Evolutionary conservation across 2,888 invertebrate genomes (phyloP), one percentile per base, ranked within the genome.

Genomic region (Hymenopus coronatus): DNA sequence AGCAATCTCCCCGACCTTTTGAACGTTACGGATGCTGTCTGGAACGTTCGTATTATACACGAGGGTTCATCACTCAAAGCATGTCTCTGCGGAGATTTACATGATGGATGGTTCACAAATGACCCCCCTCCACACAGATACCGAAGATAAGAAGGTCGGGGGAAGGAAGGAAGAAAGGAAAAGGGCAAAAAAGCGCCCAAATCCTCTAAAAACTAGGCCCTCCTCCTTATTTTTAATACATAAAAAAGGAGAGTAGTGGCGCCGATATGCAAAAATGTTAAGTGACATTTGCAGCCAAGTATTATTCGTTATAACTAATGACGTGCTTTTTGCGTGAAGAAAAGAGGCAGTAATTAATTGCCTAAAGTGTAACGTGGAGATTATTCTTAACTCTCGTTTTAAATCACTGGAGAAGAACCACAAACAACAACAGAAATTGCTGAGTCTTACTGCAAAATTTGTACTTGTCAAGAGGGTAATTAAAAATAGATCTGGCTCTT

Each of bases 81-180:
- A 82, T 88, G 88, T 89, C 89, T 70, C 85, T 28, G 81, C 28
- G 82, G 82, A 85, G 81, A 88, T 87, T 88, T 88, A 84, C 89
- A 89, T 89, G 89, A 89, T 89, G 84, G 89, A 89, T 89, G 88
- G 86, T 82, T 88, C 85, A 84, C 89, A 89, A 89, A 89, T 89
- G 89, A 89, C 88, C 89, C 85, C 27, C 70, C 9, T 54, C 28
- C 86, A 15, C 81, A 2, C 15, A 25, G 46, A 25, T 46, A 54
- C n/a, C 28, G 46, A 85, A 85, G 54, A 70, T 70, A 70, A 70
- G 54, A 70, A 70, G 54, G 54, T 25, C 20, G 25, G 25, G 54
- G 4, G 20, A 54, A 54, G 54, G 54, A 70, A 70, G 54, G 20
- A 70, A 70, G 54, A 70, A 70, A 70, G 54, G 54, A 70, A 70